Conservation (phyloP, 2,113 vertebrate species). For the Crotophaga sulcirostris region DNA sequence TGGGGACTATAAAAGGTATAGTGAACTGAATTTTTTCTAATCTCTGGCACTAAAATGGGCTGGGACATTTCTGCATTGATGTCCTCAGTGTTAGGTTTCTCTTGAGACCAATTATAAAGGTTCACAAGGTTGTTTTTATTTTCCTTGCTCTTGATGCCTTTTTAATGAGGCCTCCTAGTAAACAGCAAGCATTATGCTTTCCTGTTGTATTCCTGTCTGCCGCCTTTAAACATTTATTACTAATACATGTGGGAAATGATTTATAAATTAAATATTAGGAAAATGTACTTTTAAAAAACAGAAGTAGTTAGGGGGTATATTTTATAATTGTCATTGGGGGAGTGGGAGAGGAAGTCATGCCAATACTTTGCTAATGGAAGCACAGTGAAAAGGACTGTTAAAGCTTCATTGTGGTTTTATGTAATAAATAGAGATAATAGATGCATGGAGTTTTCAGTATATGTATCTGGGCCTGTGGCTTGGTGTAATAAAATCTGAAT, state of each 20-base stretch:
- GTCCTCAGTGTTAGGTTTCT: conserved; percentile 59
- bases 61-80: conserved; percentile 41
- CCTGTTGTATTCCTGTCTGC: conserved; percentile 80
- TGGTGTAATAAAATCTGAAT: background rate
- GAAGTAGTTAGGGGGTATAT: conserved; percentile 21
- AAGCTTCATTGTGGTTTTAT: conserved; percentile 27
- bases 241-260: conserved; percentile 77
- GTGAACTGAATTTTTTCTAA: background rate
- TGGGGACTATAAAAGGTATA: background rate
- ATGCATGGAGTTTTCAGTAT: background rate
- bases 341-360: conserved; percentile 44
- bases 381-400: conserved; percentile 11
- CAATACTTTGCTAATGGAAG: conserved; percentile 70
- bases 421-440: conserved; percentile 62
- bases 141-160: conserved; percentile 80
- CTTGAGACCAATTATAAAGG: conserved; percentile 78
- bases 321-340: conserved; percentile 65
- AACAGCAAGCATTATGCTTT: conserved; percentile 72
- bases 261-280: conserved; percentile 87
- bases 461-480: background rate
- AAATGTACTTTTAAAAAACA: conserved; percentile 75
- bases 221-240: conserved; percentile 75
- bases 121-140: conserved; percentile 79
- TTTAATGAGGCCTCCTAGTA: conserved; percentile 83
- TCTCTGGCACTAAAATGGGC: background rate